These are phyloP conservation scores for Scaptomyza flava DNA, from an alignment of 2,888 invertebrate genomes.

Conservation along the genomic window DNA sequence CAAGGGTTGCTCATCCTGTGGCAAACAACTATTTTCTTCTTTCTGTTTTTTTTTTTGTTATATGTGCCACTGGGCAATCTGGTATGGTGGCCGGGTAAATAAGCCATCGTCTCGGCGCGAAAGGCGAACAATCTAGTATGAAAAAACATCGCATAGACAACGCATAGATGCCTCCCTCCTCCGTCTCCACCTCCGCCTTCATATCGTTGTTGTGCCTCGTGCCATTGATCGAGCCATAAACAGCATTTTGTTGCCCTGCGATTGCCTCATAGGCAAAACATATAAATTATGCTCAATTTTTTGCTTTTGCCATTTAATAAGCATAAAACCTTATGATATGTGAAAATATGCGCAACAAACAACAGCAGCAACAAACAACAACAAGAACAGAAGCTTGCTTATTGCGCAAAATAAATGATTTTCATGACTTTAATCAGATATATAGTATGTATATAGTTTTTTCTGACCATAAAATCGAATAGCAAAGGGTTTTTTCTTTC, in stretches of 20 bases:
- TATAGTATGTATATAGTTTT: too few relatives aligned
- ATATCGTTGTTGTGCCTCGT: slow-evolving; percentile 20
- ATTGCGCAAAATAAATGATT: slow-evolving; percentile 8
- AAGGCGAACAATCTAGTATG: slow-evolving; percentile 61
- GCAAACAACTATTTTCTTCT: slow-evolving; percentile 42
- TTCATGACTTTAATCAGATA: background rate
- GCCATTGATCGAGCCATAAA: slow-evolving; percentile 75
- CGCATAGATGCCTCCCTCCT: slow-evolving; percentile 13
- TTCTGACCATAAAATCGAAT: too few relatives aligned
- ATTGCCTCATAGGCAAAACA: slow-evolving; percentile 79
- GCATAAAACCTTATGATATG: slow-evolving; percentile 85
- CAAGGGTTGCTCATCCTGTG: slow-evolving; percentile 63
- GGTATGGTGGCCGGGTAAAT: slow-evolving; percentile 58
- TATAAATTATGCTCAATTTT: slow-evolving; percentile 76
- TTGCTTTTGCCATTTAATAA: slow-evolving; percentile 73
- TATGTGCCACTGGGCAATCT: slow-evolving; percentile 69
- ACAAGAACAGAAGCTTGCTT: slow-evolving; percentile 20
- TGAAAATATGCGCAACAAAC: slow-evolving; percentile 84
- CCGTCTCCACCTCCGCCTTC: background rate
- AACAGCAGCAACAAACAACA: slow-evolving; percentile 45
- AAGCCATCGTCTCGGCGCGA: slow-evolving; percentile 60
- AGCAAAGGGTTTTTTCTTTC: background rate
- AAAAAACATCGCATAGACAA: slow-evolving; percentile 56
- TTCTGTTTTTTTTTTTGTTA: slow-evolving; percentile 11
- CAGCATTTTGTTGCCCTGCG: slow-evolving; percentile 71